Evolutionary conservation across 2,113 vertebrate genomes (phyloP).

Genomic region (Sturnus vulgaris): DNA sequence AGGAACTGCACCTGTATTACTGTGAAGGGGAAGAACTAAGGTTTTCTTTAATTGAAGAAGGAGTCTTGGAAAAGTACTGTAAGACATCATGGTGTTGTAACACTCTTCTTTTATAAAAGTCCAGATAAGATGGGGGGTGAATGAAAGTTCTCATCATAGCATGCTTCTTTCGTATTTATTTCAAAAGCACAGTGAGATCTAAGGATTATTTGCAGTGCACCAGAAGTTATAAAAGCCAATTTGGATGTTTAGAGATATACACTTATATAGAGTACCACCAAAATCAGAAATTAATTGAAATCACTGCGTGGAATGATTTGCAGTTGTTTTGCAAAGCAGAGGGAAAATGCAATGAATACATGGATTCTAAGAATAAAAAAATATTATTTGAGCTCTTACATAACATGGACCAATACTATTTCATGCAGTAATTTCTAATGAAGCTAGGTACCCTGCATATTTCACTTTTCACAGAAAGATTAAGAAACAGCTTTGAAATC

Average conservation of each 20-base stretch:
- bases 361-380: background rate
- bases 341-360: background rate
- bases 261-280: accelerated
- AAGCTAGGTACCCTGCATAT: background rate
- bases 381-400: background rate
- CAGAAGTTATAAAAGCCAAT: background rate
- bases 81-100: background rate
- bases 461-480: background rate
- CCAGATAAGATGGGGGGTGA: background rate
- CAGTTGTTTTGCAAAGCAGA: background rate
- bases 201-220: background rate
- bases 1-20: background rate
- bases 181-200: background rate
- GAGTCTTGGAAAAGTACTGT: background rate
- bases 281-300: background rate
- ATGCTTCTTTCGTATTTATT: background rate
- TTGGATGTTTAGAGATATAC: background rate
- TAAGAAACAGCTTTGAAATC: background rate
- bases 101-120: background rate
- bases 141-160: background rate
- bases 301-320: background rate
- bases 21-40: background rate
- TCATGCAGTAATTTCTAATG: background rate
- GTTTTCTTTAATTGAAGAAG: background rate
- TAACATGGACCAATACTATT: background rate